phyloP scores from a whole-genome alignment of 2,113 vertebrate species.

The Cyanoliseus patagonus region DNA sequence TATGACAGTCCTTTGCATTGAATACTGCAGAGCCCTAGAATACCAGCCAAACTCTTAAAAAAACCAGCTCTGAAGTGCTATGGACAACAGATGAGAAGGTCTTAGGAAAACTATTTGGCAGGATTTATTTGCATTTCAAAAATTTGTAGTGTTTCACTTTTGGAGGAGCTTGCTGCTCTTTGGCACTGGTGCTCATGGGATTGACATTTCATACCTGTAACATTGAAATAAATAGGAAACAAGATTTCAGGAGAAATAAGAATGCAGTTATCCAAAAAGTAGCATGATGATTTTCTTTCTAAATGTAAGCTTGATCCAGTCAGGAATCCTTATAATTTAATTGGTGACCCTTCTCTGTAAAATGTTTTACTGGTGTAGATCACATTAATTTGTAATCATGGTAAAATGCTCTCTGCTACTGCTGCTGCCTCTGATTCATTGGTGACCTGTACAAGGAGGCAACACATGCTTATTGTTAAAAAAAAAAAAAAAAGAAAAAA shows the following conservation, averaged over 20 bases:
- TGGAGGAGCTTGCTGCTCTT: not conserved
- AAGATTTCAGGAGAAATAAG: not conserved
- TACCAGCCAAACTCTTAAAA: not conserved
- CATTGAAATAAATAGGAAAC: not conserved
- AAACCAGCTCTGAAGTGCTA: not conserved
- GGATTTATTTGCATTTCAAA: not conserved
- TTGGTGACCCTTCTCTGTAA: not conserved
- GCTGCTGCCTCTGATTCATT: not conserved
- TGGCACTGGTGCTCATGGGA: not conserved
- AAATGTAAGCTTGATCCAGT: not conserved
- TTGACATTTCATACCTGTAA: not conserved
- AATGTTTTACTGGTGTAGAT: not conserved
- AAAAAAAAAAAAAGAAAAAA: not conserved
- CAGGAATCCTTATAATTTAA: not conserved
- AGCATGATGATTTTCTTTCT: not conserved
- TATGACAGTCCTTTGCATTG: not conserved
- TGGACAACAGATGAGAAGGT: not conserved
- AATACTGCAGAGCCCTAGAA: fast-evolving
- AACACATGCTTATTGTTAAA: constrained; percentile 46
- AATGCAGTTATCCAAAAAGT: not conserved
- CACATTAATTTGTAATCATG: constrained; percentile 3
- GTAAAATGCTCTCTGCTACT: not conserved
- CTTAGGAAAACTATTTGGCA: not conserved
- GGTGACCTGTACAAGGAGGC: constrained; percentile 26
- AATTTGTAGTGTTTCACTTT: not conserved